A percentile compares a stretch with the other conserved stretches of the same genome.
Conservation (phyloP, 2,797 vertebrate genomes). For the Leuciscus waleckii region DNA sequence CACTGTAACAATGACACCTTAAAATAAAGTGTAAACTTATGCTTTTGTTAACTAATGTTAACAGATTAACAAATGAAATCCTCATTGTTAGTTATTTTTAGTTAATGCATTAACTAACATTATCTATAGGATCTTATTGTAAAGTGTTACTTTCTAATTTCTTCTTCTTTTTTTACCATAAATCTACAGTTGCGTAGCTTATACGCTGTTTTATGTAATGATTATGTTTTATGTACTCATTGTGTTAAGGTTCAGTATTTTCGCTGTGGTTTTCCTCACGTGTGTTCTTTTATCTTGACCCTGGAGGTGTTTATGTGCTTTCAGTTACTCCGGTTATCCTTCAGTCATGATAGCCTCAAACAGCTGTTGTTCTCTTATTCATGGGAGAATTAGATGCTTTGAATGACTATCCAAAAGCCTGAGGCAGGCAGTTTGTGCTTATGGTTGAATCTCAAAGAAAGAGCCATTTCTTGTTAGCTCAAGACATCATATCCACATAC, state of each 20-base stretch:
- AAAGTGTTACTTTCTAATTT: not conserved
- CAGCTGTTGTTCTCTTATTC: not conserved
- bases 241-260: not conserved
- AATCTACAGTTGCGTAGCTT: too few species aligned
- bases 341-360: constrained; percentile 6
- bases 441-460: constrained; percentile 21
- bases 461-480: constrained; percentile 7
- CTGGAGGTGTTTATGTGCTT: constrained; percentile 21
- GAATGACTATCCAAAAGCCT: not conserved
- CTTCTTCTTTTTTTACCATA: too few species aligned
- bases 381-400: constrained; percentile 22
- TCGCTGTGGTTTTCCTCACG: not conserved
- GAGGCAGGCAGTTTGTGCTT: not conserved
- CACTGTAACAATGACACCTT: too few species aligned
- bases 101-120: not conserved
- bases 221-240: not conserved
- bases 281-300: not conserved
- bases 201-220: not conserved
- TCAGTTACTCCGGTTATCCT: not conserved
- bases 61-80: not conserved
- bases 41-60: not conserved
- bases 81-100: not conserved
- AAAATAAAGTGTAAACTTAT: too few species aligned
- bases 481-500: not conserved
- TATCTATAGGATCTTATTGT: too few species aligned